Evolutionary conservation across 2,888 invertebrate genomes (phyloP).

Genomic region (Lissonota sp.): DNA sequence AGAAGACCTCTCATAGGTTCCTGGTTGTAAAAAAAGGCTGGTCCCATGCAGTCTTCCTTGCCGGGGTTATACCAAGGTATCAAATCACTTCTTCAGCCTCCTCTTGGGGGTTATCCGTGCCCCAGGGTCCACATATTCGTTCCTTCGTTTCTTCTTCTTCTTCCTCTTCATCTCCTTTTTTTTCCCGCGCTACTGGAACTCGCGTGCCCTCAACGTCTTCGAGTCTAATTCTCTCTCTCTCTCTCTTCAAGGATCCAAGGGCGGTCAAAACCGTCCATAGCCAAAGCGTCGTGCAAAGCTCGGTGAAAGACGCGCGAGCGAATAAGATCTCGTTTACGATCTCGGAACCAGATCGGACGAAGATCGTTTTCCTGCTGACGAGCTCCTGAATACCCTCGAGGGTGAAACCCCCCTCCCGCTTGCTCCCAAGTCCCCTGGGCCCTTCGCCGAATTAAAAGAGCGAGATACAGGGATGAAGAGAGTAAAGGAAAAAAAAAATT

Average conservation of each 20-base stretch:
- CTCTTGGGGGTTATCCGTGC: conserved; percentile 30
- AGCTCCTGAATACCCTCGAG: conserved; percentile 59
- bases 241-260: too few relatives aligned
- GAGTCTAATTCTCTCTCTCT: too few relatives aligned
- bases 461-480: conserved; percentile 37
- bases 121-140: conserved; percentile 30
- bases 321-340: conserved; percentile 68
- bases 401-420: conserved; percentile 48
- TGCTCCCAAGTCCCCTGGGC: neutral
- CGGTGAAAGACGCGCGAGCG: conserved; percentile 25
- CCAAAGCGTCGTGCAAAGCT: too few relatives aligned
- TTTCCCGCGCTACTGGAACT: conserved; percentile 61
- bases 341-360: conserved; percentile 64
- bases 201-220: too few relatives aligned
- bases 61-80: conserved; percentile 65
- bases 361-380: conserved; percentile 43
- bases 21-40: conserved; percentile 33
- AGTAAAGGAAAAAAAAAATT: conserved; percentile 39
- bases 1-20: conserved; percentile 29
- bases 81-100: conserved; percentile 64
- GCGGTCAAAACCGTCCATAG: too few relatives aligned
- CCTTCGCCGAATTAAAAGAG: conserved; percentile 41
- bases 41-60: conserved; percentile 30
- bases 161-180: conserved; percentile 36
- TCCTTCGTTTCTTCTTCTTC: too few relatives aligned